These are phyloP conservation scores for Trichosurus vulpecula DNA, from an alignment of 2,797 vertebrate genomes.

Conservation along the genomic window DNA sequence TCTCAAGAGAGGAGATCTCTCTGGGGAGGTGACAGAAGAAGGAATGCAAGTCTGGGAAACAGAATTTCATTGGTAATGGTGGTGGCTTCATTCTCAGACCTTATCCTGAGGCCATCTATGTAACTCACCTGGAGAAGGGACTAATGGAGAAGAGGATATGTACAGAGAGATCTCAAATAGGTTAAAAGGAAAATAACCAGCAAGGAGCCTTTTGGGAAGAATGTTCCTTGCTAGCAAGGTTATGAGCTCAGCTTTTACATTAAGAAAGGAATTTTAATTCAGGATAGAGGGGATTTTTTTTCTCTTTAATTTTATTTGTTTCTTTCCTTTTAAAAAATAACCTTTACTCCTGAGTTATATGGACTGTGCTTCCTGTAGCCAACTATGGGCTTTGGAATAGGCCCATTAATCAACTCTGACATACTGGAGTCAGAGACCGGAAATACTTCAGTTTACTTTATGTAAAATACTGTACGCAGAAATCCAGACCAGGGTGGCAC, in stretches of 20 bases:
- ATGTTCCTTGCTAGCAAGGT: background rate
- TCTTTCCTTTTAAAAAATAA: constrained; percentile 8
- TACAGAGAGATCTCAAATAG: background rate
- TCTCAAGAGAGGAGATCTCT: background rate
- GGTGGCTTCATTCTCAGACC: background rate
- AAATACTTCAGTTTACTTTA: constrained; percentile 68
- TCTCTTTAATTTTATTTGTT: constrained; percentile 9
- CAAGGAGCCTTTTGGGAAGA: background rate
- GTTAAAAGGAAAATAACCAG: background rate
- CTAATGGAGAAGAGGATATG: background rate
- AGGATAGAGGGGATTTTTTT: background rate
- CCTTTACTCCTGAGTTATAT: constrained; percentile 13
- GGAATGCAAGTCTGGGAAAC: background rate
- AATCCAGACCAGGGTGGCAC: background rate
- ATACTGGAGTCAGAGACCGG: constrained; percentile 38
- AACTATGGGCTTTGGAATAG: background rate
- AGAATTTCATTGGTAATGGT: background rate
- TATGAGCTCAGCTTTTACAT: constrained; percentile 1
- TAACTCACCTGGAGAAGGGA: background rate
- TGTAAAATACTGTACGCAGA: constrained; percentile 39
- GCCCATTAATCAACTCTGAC: constrained; percentile 25
- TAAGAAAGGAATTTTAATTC: background rate
- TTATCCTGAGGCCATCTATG: background rate
- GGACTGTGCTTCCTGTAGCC: constrained; percentile 12
- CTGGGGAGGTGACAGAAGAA: background rate